Evolutionary conservation across 2,113 vertebrate genomes (phyloP).

Genomic region (Synodontis membranacea): DNA sequence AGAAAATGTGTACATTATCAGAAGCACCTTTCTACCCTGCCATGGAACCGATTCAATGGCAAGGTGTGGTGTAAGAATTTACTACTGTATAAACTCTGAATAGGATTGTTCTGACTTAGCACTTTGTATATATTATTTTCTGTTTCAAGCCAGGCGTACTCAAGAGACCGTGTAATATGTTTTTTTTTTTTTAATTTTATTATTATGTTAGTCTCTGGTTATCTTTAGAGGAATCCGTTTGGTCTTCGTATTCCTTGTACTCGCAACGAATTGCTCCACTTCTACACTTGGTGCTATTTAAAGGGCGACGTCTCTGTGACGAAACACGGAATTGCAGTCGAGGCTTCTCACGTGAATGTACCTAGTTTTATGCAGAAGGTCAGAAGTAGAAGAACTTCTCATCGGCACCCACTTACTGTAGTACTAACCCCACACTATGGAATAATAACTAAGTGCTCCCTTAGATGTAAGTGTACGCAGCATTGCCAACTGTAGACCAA

Average conservation of each 20-base stretch:
- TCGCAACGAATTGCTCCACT: slow-evolving; percentile 62
- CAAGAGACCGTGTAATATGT: slow-evolving; percentile 35
- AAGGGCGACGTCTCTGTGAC: slow-evolving; percentile 56
- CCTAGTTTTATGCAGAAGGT: neutral
- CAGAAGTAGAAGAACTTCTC: slow-evolving; percentile 27
- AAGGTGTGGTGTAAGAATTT: slow-evolving; percentile 72
- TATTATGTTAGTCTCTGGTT: slow-evolving; percentile 37
- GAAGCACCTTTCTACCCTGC: slow-evolving; percentile 85
- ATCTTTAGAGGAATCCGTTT: slow-evolving; percentile 46
- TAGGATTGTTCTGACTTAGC: slow-evolving; percentile 72
- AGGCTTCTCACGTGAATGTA: neutral
- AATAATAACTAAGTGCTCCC: slow-evolving; percentile 40
- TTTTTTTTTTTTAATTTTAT: slow-evolving; percentile 45
- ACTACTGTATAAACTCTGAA: slow-evolving; percentile 74
- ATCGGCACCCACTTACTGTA: slow-evolving; percentile 47
- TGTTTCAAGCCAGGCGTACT: slow-evolving; percentile 50
- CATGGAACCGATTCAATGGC: slow-evolving; percentile 82
- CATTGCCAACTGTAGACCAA: slow-evolving; percentile 20
- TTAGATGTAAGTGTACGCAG: slow-evolving; percentile 32
- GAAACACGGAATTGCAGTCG: neutral
- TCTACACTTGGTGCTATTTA: slow-evolving; percentile 81
- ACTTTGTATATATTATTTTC: slow-evolving; percentile 72
- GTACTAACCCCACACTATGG: slow-evolving; percentile 49
- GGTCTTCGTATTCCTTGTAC: slow-evolving; percentile 55
- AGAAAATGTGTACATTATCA: slow-evolving; percentile 76